Evolutionary conservation across 2,888 invertebrate species (phyloP).

Genomic region (Mesopsocus fuscifrons): DNA sequence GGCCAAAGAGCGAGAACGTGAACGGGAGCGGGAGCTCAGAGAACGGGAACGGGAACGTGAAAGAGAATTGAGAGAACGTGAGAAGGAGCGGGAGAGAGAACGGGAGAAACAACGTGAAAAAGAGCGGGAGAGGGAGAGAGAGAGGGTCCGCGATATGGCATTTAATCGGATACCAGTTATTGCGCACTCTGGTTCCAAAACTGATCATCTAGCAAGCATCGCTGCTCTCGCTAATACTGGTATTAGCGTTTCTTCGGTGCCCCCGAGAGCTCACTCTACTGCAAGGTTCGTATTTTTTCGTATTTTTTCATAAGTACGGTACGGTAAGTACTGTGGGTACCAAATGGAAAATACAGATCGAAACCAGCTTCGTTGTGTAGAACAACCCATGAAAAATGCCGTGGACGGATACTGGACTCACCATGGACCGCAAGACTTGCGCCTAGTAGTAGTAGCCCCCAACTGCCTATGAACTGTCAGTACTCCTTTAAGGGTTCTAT

Average conservation of each 20-base stretch:
- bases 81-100: slow-evolving; percentile 8
- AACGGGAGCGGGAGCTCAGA: slow-evolving; percentile 6
- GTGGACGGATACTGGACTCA: too few species aligned
- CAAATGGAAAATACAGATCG: too few species aligned
- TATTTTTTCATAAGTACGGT: too few species aligned
- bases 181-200: slow-evolving; percentile 4
- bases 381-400: too few species aligned
- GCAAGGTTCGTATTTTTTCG: neutral
- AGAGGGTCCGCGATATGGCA: neutral
- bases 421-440: too few species aligned
- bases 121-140: slow-evolving; percentile 7
- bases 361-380: too few species aligned
- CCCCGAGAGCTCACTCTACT: slow-evolving; percentile 7
- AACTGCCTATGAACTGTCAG: too few species aligned
- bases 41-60: slow-evolving; percentile 5
- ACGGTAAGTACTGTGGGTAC: too few species aligned
- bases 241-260: slow-evolving; percentile 2
- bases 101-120: slow-evolving; percentile 8
- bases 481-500: too few species aligned
- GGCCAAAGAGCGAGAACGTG: slow-evolving; percentile 5
- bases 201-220: slow-evolving; percentile 7
- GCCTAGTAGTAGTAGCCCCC: too few species aligned
- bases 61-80: slow-evolving; percentile 4
- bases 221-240: slow-evolving; percentile 5
- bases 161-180: neutral